Base-by-base conservation (phyloP, 1,140 invertebrate genomes). In the Bombus huntii region DNA sequence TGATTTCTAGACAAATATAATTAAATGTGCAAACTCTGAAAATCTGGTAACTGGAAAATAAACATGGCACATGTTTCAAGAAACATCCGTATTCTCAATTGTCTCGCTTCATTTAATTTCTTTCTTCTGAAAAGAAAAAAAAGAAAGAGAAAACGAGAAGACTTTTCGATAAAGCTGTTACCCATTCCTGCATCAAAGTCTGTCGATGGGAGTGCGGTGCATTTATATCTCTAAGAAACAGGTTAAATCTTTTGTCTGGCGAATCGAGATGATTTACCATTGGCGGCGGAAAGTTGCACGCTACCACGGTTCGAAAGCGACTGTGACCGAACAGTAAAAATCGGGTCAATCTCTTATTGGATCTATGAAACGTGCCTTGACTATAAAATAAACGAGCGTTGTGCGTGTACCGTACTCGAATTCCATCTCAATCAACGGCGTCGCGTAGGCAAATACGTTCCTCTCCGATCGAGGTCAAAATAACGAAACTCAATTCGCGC, bases 331-430 rank as follows among this genome's bases (percentile, higher is more conserved):
- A 34, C 66, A 34, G 72, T 53, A 87, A 85, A 87, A 87, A 87
- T 87, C 86, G 82, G 86, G 82, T 85, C 86, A 85, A 75, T 87
- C 86, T 70, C 82, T 87, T 81, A 85, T 91, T 91, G 88, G 87
- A 89, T 89, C 88, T 89, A 86, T 87, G 83, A 87, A 90, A 91
- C 89, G 90, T 90, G 89, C 83, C 86, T 25, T 34, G 87, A 83
- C 72, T 90, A 81, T 83, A 77, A 83, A 89, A 89, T 75, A 78
- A 87, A 84, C 47, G 81, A 83, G 74, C 72, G 72, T 75, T 31
- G 70, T 37, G 81, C 81, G 85, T 71, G 66, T 53, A 62, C 9
- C 70, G 83, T 79, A 34, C 62, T 76, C 71, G 74, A 87, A 83
- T 87, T 83, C 78, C 74, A 53, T 83, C 85, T 78, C 53, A 83